These are phyloP conservation scores for Merluccius polli DNA, from an alignment of 2,797 vertebrate species.

Conservation along the genomic window DNA sequence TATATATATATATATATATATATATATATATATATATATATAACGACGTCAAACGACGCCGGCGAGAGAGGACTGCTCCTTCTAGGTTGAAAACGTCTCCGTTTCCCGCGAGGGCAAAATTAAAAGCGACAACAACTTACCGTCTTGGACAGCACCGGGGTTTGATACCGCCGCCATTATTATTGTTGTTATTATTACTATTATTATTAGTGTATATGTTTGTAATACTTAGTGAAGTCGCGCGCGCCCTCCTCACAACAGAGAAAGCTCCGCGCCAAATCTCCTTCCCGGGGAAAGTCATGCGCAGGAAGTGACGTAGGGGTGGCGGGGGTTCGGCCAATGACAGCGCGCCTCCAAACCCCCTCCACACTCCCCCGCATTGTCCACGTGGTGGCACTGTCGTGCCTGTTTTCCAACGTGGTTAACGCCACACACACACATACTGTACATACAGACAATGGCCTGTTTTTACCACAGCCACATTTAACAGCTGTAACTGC, in stretches of 20 bases:
- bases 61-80: too few species aligned
- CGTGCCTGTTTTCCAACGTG: too few species aligned
- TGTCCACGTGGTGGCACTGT: conserved; percentile 34
- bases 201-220: too few species aligned
- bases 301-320: conserved; percentile 66
- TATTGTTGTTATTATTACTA: too few species aligned
- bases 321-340: conserved; percentile 27
- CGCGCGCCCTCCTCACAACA: conserved; percentile 24
- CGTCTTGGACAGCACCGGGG: conserved; percentile 52
- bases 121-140: conserved; percentile 52
- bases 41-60: too few species aligned
- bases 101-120: not conserved
- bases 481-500: not conserved
- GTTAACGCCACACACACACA: too few species aligned
- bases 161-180: conserved; percentile 73
- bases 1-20: too few species aligned
- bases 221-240: too few species aligned
- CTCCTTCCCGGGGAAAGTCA: conserved; percentile 75
- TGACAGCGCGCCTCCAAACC: not conserved
- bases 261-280: conserved; percentile 71
- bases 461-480: not conserved
- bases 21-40: too few species aligned
- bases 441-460: not conserved
- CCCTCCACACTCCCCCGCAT: fast-evolving
- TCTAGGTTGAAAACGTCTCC: too few species aligned